Evolutionary conservation across 2,113 vertebrate species (phyloP), one percentile per base, ranked within the genome.

Genomic region (Sclerurus mexicanus): DNA sequence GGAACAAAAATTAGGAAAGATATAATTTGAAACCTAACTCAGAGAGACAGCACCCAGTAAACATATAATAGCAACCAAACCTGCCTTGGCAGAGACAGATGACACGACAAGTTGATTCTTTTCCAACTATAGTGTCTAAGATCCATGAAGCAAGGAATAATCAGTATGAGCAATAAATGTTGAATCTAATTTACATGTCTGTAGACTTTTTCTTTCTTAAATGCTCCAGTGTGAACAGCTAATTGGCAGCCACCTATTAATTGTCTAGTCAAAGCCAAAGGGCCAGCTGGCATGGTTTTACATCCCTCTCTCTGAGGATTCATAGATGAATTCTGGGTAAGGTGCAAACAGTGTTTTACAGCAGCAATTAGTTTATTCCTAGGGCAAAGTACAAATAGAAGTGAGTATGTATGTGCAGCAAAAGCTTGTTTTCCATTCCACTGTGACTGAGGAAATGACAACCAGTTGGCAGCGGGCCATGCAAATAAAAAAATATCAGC

Each of bases 331-430:
- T 96, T 91, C 83, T 93, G 64, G 53, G 22, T 86, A 90, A 93
- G 64, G 25, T 86, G 66, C 13, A 25, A 85, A 73, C 50, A 92
- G 30, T 91, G 74, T 92, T 95, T 94, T 94, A 94, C 91, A 96
- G 72, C 60, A 93, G 64, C 72, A 91, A 87, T 95, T 95, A 95
- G 35, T 85, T 93, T 83, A 88, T 95, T 97, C 93, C 91, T 95
- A 62, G 81, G 91, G 84, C 74, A 94, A 91, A 91, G 63, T 92
- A 95, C 93, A 94, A 95, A 85, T 58, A 94, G 76, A 85, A 78
- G 56, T 74, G 66, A 31, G 24, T 87, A 85, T 75, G 69, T 82
- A 81, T 47, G 22, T 95, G 87, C 77, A 96, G 58, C 42, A 85
- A 93, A 77, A 96, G 31, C 82, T 93, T 95, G 85, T 95, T 96